Evolutionary conservation across 1,140 invertebrate genomes (phyloP), one percentile per base, ranked within the genome.

Genomic region (Anadara kagoshimensis): DNA sequence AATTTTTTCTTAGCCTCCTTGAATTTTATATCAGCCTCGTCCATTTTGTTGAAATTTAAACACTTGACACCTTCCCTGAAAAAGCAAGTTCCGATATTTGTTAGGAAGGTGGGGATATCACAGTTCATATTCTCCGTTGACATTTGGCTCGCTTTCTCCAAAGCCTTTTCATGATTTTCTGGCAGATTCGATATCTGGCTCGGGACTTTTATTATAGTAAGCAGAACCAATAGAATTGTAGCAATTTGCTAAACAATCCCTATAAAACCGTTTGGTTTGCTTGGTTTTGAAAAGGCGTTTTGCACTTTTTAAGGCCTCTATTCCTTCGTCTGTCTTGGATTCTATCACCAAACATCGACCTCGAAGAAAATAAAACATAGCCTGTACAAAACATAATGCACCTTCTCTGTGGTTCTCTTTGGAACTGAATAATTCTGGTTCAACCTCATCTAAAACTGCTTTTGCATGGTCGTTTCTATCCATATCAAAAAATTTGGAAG

Each of bases 281-380:
- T 64, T 45, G 8, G 49, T 49, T 41, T 64, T 64, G n/a, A 64
- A 64, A 29, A 64, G 29, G 36, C 53, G 49, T n/a, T 64, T 24
- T 7, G 62, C 62, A 45, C 36, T 64, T 29, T 14, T 14, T 5
- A 64, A 22, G 51, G 51, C 45, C 36, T 51, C 12, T 26, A 64
- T 18, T 5, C 45, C 62, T 24, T 64, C n/a, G 16, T 1, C 11
- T 11, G 29, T 45, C n/a, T 51, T 5, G 4, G 36, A 51, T 53
- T 18, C 36, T 14, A n/a, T n/a, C 18, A 64, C 12, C 7, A 12
- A 12, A 51, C 36, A 44, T n/a, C 53, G 49, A 36, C 47, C 62
- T 64, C 53, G 49, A 5, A 64, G 49, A 8, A 53, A 41, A 24
- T 41, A 64, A 41, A 41, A 64, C 4, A 47, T 49, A 24, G 45